Evolutionary conservation across 2,888 invertebrate genomes (phyloP).

Genomic region (Apodemia zela): DNA sequence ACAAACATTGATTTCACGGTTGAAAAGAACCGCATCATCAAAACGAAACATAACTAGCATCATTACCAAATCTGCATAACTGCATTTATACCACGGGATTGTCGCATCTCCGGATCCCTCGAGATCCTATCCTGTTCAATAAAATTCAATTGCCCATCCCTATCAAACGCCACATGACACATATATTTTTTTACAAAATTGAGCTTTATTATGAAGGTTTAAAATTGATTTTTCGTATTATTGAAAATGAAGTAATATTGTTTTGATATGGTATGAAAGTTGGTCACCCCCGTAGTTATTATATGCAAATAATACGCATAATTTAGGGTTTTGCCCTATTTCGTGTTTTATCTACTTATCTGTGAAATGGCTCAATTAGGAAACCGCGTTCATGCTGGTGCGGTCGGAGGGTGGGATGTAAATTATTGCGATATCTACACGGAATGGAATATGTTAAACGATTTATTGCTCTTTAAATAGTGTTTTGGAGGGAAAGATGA

Average conservation of each 20-base stretch:
- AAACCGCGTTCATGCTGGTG: constrained; percentile 45
- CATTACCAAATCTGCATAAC: constrained; percentile 71
- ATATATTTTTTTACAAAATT: constrained; percentile 20
- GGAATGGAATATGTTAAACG: constrained; percentile 70
- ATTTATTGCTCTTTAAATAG: constrained; percentile 48
- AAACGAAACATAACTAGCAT: constrained; percentile 50
- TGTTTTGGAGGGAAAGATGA: constrained; percentile 17
- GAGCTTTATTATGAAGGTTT: not conserved
- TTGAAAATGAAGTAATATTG: constrained; percentile 22
- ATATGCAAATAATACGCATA: constrained; percentile 78
- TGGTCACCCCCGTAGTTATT: constrained; percentile 71
- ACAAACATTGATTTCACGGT: constrained; percentile 29
- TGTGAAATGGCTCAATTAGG: constrained; percentile 78
- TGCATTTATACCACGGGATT: constrained; percentile 56
- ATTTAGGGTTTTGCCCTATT: constrained; percentile 63
- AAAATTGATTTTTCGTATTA: constrained; percentile 30
- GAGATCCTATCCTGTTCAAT: constrained; percentile 37
- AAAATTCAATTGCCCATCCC: constrained; percentile 32
- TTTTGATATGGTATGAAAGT: constrained; percentile 33
- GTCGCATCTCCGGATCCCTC: constrained; percentile 54
- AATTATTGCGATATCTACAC: constrained; percentile 49
- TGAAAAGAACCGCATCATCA: constrained; percentile 44
- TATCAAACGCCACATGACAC: constrained; percentile 21
- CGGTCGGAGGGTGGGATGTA: constrained; percentile 41
- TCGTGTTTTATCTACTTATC: constrained; percentile 79